These are phyloP conservation scores for Sitobion miscanthi DNA, from an alignment of 1,140 invertebrate genomes.

Conservation along the genomic window DNA sequence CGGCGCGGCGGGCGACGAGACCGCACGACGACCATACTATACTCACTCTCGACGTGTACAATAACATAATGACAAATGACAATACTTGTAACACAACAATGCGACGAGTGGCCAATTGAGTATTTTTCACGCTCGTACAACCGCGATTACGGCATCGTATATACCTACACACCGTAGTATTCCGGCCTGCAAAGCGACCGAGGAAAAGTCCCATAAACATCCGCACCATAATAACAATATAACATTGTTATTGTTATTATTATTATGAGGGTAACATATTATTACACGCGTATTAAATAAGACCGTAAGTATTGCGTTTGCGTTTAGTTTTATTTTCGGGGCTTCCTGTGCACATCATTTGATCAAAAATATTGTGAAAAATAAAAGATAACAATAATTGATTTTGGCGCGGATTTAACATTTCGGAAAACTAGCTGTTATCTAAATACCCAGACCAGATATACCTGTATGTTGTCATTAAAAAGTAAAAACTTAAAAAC, in stretches of 20 bases:
- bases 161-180: neutral
- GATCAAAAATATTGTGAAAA: too few species aligned
- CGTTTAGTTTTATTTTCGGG: neutral
- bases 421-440: too few species aligned
- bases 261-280: neutral
- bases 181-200: neutral
- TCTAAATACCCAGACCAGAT: too few species aligned
- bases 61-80: too few species aligned
- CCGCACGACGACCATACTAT: conserved; percentile 31
- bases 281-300: neutral
- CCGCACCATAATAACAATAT: neutral
- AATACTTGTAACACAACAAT: neutral
- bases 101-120: neutral
- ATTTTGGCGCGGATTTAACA: too few species aligned
- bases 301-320: neutral
- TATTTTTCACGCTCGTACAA: neutral
- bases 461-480: neutral
- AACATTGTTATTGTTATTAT: neutral
- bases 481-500: neutral
- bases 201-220: neutral
- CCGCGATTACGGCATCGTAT: neutral
- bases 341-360: neutral
- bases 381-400: too few species aligned
- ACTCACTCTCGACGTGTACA: neutral
- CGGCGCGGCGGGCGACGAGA: neutral